Conservation (phyloP, 2,888 invertebrate genomes). For the Cheilosia vulpina region DNA sequence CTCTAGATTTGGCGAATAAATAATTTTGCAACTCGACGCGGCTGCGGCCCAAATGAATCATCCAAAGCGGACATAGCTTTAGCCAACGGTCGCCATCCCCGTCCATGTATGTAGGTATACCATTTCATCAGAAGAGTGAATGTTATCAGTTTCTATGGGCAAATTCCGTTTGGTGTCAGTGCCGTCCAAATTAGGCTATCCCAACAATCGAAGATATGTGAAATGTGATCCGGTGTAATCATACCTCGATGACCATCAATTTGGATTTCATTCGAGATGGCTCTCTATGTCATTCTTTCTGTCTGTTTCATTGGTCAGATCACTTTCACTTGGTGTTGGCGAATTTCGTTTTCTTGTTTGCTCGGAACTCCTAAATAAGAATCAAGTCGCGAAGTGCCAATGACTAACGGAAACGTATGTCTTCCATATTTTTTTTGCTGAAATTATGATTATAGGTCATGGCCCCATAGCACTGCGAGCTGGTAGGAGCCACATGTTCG, state of each 20-base stretch:
- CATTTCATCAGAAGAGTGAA: slow-evolving; percentile 47
- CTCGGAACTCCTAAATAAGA: slow-evolving; percentile 35
- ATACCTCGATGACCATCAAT: slow-evolving; percentile 49
- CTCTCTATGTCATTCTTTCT: slow-evolving; percentile 37
- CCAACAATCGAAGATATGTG: slow-evolving; percentile 31
- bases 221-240: slow-evolving; percentile 53
- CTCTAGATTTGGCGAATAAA: slow-evolving; percentile 36
- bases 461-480: slow-evolving; percentile 48
- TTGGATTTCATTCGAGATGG: slow-evolving; percentile 36
- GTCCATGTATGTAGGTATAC: slow-evolving; percentile 11
- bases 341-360: slow-evolving; percentile 58
- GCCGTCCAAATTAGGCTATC: slow-evolving; percentile 19
- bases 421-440: not conserved
- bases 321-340: slow-evolving; percentile 74
- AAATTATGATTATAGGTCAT: slow-evolving; percentile 72
- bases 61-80: slow-evolving; percentile 57
- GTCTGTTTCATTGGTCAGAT: slow-evolving; percentile 52
- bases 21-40: slow-evolving; percentile 61
- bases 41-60: slow-evolving; percentile 52
- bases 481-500: slow-evolving; percentile 37
- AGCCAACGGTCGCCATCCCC: slow-evolving; percentile 1
- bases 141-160: slow-evolving; percentile 40
- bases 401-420: slow-evolving; percentile 39
- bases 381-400: slow-evolving; percentile 30
- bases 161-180: not conserved